Conservation (phyloP, 1,140 invertebrate genomes). For the Mya arenaria region DNA sequence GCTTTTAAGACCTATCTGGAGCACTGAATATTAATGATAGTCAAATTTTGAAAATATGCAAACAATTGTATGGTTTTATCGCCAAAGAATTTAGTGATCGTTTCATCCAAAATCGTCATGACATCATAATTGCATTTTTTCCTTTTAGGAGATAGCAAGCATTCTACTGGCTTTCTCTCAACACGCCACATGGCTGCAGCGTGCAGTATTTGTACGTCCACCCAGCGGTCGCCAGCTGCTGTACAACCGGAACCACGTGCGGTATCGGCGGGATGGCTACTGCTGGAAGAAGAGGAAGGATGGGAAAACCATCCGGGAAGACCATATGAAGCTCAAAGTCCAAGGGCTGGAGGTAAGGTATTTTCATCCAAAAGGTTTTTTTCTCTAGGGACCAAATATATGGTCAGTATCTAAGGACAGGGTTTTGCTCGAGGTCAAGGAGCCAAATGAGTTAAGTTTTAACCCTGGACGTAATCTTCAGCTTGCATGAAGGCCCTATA, state of each 20-base stretch:
- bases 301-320: slow-evolving; percentile 98
- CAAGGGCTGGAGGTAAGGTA: slow-evolving; percentile 96
- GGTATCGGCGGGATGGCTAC: slow-evolving; percentile 97
- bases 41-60: not conserved
- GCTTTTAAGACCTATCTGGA: not conserved
- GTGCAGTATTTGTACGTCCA: slow-evolving; percentile 97
- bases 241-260: slow-evolving; percentile 97
- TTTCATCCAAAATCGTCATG: not conserved
- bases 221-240: slow-evolving; percentile 98
- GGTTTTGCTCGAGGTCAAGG: too few relatives aligned
- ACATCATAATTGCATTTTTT: slow-evolving; percentile 31
- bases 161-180: slow-evolving; percentile 98
- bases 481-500: too few relatives aligned
- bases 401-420: too few relatives aligned
- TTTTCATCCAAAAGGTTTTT: too few relatives aligned
- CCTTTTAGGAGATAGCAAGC: slow-evolving; percentile 95
- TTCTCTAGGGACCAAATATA: too few relatives aligned
- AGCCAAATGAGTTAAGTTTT: too few relatives aligned
- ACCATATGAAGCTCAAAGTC: slow-evolving; percentile 99
- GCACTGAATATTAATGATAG: not conserved
- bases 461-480: too few relatives aligned
- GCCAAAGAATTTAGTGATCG: not conserved
- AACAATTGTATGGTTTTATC: not conserved
- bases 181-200: slow-evolving; percentile 97
- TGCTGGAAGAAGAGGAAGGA: slow-evolving; percentile 99